Percentiles rank a stretch among this genome's conserved stretches.
phyloP scores from a whole-genome alignment of 1,140 invertebrate species.

The Antheraea pernyi region DNA sequence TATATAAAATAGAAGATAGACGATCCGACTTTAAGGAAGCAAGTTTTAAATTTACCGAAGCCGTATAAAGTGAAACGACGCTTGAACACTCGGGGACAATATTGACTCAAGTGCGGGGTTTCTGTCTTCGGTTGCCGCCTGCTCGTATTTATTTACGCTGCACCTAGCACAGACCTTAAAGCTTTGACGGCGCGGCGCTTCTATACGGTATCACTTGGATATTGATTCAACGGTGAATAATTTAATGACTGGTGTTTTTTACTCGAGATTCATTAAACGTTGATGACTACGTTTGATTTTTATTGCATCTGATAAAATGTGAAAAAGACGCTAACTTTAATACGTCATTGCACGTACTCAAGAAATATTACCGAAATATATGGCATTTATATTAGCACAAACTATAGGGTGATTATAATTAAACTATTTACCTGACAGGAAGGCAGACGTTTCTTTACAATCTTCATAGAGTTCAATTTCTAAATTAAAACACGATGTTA shows the following conservation, averaged over 20 bases:
- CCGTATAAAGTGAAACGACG: conserved; percentile 37
- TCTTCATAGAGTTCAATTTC: too few relatives aligned
- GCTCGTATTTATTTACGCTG: conserved; percentile 39
- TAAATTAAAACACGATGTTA: too few relatives aligned
- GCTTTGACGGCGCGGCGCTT: conserved; percentile 27
- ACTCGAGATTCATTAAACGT: not conserved
- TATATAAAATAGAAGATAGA: not conserved
- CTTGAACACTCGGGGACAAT: conserved; percentile 33
- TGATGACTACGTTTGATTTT: not conserved
- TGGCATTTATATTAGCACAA: too few relatives aligned
- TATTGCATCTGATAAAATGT: too few relatives aligned
- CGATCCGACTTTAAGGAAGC: not conserved
- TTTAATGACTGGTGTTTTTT: not conserved
- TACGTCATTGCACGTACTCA: too few relatives aligned
- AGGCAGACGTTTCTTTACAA: too few relatives aligned
- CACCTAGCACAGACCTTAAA: conserved; percentile 26
- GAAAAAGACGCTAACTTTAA: too few relatives aligned
- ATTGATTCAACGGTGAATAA: conserved; percentile 19
- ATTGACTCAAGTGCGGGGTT: conserved; percentile 65
- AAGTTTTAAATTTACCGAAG: conserved; percentile 40
- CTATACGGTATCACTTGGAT: conserved; percentile 26
- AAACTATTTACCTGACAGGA: too few relatives aligned
- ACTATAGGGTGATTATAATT: too few relatives aligned
- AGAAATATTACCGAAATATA: too few relatives aligned
- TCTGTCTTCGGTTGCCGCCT: conserved; percentile 35